phyloP scores from a whole-genome alignment of 1,140 invertebrate species.

The Atta texana region DNA sequence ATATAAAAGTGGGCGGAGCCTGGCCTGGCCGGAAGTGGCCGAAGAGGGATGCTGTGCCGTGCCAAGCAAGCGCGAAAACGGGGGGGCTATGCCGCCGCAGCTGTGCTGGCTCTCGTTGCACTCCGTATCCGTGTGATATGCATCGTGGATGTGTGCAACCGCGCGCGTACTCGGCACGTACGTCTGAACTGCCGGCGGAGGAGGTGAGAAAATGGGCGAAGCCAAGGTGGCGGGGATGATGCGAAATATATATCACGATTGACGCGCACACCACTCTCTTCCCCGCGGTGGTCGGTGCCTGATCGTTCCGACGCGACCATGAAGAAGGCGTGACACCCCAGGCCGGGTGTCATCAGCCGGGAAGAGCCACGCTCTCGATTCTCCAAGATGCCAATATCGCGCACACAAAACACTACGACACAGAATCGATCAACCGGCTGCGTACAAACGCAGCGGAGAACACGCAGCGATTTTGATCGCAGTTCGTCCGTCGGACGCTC shows the following conservation, averaged over 20 bases:
- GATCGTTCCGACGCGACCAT: conserved; percentile 45
- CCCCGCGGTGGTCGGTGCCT: conserved; percentile 34
- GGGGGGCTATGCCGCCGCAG: conserved; percentile 77
- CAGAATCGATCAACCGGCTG: conserved; percentile 65
- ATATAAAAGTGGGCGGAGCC: conserved; percentile 87
- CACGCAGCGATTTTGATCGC: conserved; percentile 19
- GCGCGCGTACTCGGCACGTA: conserved; percentile 41
- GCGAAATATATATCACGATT: conserved; percentile 70
- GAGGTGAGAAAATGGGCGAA: conserved; percentile 79
- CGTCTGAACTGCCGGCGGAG: conserved; percentile 68
- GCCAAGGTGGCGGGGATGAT: conserved; percentile 67
- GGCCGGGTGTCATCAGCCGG: conserved; percentile 52
- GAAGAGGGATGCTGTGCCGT: conserved; percentile 84
- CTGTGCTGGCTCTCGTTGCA: conserved; percentile 70
- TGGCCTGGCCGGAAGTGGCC: conserved; percentile 84
- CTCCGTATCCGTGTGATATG: conserved; percentile 44
- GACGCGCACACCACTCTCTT: conserved; percentile 61
- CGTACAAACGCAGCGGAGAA: not conserved
- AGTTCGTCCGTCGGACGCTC: not conserved
- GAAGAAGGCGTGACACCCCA: conserved; percentile 69
- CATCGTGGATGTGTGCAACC: conserved; percentile 43
- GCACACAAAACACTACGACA: conserved; percentile 68
- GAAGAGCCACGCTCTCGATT: conserved; percentile 24
- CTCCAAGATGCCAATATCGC: conserved; percentile 42
- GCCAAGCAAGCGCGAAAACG: conserved; percentile 84